Base-by-base conservation (phyloP, 2,797 vertebrate genomes). In the Bovichtus variegatus region DNA sequence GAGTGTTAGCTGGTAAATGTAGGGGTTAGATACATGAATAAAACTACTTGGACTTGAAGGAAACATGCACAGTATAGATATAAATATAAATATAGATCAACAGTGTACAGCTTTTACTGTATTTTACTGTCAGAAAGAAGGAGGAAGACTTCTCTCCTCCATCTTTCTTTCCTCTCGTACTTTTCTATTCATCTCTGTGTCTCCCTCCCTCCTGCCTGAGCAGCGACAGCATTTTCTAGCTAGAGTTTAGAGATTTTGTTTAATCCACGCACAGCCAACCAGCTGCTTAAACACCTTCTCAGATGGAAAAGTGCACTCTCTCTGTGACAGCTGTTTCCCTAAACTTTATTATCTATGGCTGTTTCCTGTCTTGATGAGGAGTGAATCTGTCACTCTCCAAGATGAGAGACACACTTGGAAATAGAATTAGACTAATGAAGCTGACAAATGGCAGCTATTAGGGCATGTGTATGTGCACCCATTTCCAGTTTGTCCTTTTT, bases 371-470 rank as follows among this genome's bases (percentile, higher is more conserved):
- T 21, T 70, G 69, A 80, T 55, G 74, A 78, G 58, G 65, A 67
- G 78, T 40, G 71, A 65, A 84, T 90, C 81, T 78, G 65, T 80
- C 72, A 63, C 71, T 84, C 64, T 69, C 34, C 13, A n/a, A 61
- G 51, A 78, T 80, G 74, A 84, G 74, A 75, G 61, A 87, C 70
- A 71, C 81, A 77, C 87, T 78, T 79, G 81, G 73, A 84, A 90
- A 90, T 78, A 86, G 76, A 90, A 91, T 90, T 83, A 81, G 60
- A 80, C 67, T 76, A 87, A 74, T 82, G 64, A 89, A 86, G 82
- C 50, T 91, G 86, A 93, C 80, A 75, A 91, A 92, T 86, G 72
- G 67, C 72, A 62, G 72, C 80, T 78, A 90, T 92, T 92, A 85
- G 73, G 74, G 23, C 50, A 34, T 44, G 29, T 81, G 47, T 61